These are phyloP conservation scores for Melanostoma mellinum DNA, from an alignment of 2,888 invertebrate genomes.

Conservation along the genomic window DNA sequence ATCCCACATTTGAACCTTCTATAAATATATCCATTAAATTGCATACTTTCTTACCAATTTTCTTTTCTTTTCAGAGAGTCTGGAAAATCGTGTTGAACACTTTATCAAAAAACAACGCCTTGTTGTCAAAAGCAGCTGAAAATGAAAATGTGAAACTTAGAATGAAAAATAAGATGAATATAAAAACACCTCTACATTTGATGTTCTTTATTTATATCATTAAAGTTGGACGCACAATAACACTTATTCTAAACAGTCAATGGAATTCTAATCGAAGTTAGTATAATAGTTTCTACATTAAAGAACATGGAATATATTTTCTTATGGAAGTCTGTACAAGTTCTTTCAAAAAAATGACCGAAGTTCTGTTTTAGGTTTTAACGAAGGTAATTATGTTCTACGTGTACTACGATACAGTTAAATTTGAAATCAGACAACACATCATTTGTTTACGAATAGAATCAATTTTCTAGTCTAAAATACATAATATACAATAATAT, in stretches of 20 bases:
- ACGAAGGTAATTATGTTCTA: background rate
- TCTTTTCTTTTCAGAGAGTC: slow-evolving; percentile 86
- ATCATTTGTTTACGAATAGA: no score
- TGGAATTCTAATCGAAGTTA: slow-evolving; percentile 33
- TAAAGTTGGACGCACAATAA: slow-evolving; percentile 8
- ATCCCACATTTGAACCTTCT: no score
- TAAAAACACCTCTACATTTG: slow-evolving; percentile 4
- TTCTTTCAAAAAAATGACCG: no score
- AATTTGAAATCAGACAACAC: no score
- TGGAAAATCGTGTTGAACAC: slow-evolving; percentile 91
- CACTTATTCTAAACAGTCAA: slow-evolving; percentile 60
- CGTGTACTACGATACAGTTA: background rate
- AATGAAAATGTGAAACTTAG: slow-evolving; percentile 7
- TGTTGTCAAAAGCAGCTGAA: slow-evolving; percentile 70
- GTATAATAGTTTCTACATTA: no score
- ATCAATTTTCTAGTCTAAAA: no score
- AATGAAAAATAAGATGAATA: slow-evolving; percentile 12
- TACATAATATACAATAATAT: no score
- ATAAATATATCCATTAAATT: no score
- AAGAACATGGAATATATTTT: no score
- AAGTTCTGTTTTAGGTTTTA: background rate
- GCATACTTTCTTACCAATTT: background rate
- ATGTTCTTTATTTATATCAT: slow-evolving; percentile 30
- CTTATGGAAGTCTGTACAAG: no score
- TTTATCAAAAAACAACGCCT: slow-evolving; percentile 87